Conservation (phyloP, 2,888 invertebrate species). For the Eristalinus aeneus region DNA sequence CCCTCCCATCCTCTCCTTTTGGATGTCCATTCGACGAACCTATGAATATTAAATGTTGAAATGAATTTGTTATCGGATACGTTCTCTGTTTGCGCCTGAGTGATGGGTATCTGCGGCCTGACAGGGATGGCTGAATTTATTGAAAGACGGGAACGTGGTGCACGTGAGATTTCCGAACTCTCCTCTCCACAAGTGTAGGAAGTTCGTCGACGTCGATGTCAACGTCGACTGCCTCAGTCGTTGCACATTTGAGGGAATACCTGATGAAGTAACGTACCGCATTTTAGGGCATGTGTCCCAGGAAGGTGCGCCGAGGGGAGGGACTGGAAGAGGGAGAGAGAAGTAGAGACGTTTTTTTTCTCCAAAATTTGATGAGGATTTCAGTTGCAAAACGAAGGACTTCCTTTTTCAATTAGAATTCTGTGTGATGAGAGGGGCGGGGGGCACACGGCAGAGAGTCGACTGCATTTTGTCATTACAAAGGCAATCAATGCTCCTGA, state of each 20-base stretch:
- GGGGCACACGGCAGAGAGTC: background rate
- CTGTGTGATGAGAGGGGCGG: too few relatives aligned
- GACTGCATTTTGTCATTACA: background rate
- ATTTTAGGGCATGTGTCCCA: too few relatives aligned
- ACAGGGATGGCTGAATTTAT: slow-evolving; percentile 43
- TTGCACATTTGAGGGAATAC: background rate
- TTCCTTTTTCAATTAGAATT: background rate
- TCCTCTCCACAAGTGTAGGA: background rate
- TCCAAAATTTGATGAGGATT: background rate
- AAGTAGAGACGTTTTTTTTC: too few relatives aligned
- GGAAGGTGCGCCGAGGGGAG: background rate
- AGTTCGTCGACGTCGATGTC: background rate
- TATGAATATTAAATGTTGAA: slow-evolving; percentile 62
- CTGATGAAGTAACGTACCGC: background rate
- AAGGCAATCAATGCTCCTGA: background rate
- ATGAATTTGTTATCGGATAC: slow-evolving; percentile 45
- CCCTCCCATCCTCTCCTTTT: background rate
- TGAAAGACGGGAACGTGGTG: background rate
- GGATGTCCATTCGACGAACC: slow-evolving; percentile 44
- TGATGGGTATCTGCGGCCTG: slow-evolving; percentile 38
- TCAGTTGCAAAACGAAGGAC: background rate
- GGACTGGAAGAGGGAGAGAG: too few relatives aligned
- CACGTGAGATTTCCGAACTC: background rate
- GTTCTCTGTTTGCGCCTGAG: slow-evolving; percentile 18
- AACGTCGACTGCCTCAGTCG: background rate